Base-by-base conservation (phyloP, 2,888 invertebrate species). In the Lithosia quadra region DNA sequence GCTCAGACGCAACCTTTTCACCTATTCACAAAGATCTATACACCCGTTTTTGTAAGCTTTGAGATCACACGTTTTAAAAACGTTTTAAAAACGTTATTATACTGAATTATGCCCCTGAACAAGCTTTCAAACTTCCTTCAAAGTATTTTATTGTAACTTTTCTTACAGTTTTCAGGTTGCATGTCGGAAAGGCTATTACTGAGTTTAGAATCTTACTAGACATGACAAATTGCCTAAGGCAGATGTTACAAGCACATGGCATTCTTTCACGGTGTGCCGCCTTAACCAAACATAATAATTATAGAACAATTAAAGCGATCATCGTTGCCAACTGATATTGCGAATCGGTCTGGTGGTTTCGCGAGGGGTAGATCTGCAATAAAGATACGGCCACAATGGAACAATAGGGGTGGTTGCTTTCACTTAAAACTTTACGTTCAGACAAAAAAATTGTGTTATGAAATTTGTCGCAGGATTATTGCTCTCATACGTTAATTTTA, bases 301-400 rank as follows among this genome's bases (percentile, higher is more conserved):
- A 81, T 65, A 79, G 69, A 81, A 75, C 72, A 68, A 80, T 80
- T 80, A 80, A 63, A 70, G 65, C 67, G 69, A 77, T 81, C 67
- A 59, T 60, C 69, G 67, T 55, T 77, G 72, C 79, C 81, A 75
- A 73, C 69, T 72, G 81, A 69, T 72, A 68, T 62, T 62, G 63
- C 62, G 74, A 63, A 55, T 56, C 72, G 79, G 81, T 81, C 80
- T 81, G 72, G 69, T 77, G 69, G 49, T 53, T 71, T 65, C 28
- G 65, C 59, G 75, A 80, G 79, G 79, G 80, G 81, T 69, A 80
- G 80, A 80, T 80, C 79, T 76, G 80, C 80, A 80, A 74, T 77
- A 77, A 72, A 81, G 80, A 80, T 80, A 80, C 36, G 65, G 21
- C 53, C 68, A 79, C 80, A 80, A 81, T 80, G 74, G 75, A 78